Base-by-base conservation (phyloP, 1,140 invertebrate genomes). In the Apis dorsata region DNA sequence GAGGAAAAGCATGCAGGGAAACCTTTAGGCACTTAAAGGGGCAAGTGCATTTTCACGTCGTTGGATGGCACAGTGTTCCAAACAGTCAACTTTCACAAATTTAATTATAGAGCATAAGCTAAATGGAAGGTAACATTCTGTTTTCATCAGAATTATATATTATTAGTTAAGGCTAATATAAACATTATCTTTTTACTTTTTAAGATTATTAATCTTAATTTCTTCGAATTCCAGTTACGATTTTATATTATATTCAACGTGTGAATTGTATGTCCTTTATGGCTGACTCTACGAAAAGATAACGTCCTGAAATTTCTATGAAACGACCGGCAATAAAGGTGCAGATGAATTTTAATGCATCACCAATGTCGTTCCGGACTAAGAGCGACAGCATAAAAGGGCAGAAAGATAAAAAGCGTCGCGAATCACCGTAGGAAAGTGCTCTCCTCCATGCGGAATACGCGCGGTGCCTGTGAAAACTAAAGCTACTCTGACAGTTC, bases 31-130 rank as follows among this genome's bases (percentile, higher is more conserved):
- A 72, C 66, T 85, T 80, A 49, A 65, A 73, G 55, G 53, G 34
- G 53, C 66, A 85, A 86, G 85, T 86, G 83, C 78, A 85, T 85
- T 86, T 82, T 59, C 79, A 63, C 83, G 83, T 86, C 28, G 62
- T 69, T 57, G 62, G 13, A 68, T 10, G 49, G 55, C 24, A 60
- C 83, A 53, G 28, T 71, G 60, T 74, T 69, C 77, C 55, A 86
- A 86, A 85, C 83, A 82, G 78, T 85, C 81, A 86, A 69, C 85
- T 72, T 81, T 85, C 79, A 74, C 85, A 86, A 85, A 86, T 85
- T 86, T 81, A 85, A 86, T 86, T 86, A 86, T 44, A 21, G 44
- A 15, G 24, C 78, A 21, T 70, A 72, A 81, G 68, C 73, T 34
- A 78, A 86, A 86, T 82, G 57, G 73, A 65, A 69, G 49, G 57